Evolutionary conservation across 1,140 invertebrate species (phyloP).

Genomic region (Pseudobourletiella spinata): DNA sequence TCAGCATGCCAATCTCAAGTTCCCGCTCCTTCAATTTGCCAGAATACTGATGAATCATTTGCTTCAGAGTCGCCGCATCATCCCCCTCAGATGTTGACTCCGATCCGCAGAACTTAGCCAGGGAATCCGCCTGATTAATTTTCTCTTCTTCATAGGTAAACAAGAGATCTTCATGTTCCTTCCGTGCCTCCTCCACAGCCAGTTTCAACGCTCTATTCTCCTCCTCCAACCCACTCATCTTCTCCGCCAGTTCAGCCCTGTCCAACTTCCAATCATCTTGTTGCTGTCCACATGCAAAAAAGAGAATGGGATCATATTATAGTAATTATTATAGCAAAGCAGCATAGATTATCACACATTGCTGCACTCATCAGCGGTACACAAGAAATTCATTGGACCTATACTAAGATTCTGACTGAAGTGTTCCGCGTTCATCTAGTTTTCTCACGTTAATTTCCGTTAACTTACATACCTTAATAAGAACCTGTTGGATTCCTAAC

Average conservation of each 20-base stretch:
- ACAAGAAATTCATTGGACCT: too few relatives aligned
- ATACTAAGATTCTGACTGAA: too few relatives aligned
- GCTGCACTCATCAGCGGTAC: too few relatives aligned
- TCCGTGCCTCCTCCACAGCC: conserved; percentile 67
- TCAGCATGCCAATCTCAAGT: background rate
- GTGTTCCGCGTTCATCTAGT: too few relatives aligned
- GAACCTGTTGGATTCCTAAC: background rate
- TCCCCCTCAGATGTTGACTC: background rate
- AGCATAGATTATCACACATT: too few relatives aligned
- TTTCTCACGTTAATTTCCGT: too few relatives aligned
- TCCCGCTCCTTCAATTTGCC: background rate
- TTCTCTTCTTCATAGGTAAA: conserved; percentile 85
- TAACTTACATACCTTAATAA: background rate
- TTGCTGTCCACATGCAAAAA: background rate
- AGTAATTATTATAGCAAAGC: too few relatives aligned
- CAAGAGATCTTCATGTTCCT: conserved; percentile 82
- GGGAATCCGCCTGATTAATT: conserved; percentile 43
- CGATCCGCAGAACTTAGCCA: background rate
- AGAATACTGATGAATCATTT: background rate
- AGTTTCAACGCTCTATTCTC: conserved; percentile 46
- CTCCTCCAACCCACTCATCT: conserved; percentile 31
- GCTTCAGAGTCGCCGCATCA: background rate
- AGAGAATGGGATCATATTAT: too few relatives aligned
- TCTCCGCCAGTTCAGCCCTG: background rate
- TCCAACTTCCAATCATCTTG: conserved; percentile 6